phyloP scores from a whole-genome alignment of 2,797 vertebrate genomes.

The Phyllotis vaccarum region DNA sequence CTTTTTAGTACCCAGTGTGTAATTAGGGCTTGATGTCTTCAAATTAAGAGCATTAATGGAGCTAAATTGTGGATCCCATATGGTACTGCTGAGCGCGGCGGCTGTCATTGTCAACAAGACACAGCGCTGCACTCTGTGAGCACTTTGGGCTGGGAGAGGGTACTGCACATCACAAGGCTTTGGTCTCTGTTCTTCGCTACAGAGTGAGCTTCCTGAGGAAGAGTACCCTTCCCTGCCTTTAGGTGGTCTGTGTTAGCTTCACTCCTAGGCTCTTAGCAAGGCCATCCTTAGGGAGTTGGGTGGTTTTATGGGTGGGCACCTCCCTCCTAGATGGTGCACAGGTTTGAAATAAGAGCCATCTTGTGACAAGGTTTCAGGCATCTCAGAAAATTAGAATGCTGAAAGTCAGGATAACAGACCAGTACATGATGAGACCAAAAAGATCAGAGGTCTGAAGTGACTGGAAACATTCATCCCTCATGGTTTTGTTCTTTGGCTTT shows the following conservation, averaged over 20 bases:
- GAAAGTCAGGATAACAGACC: neutral
- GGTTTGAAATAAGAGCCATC: neutral
- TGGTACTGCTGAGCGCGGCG: slow-evolving; percentile 92
- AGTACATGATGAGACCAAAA: neutral
- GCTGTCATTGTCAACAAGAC: slow-evolving; percentile 90
- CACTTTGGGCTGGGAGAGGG: slow-evolving; percentile 81
- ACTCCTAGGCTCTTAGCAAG: neutral
- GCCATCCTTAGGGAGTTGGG: neutral
- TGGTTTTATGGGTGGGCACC: accelerated
- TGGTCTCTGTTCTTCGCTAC: slow-evolving; percentile 29
- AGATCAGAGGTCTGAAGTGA: neutral
- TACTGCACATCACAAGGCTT: slow-evolving; percentile 64
- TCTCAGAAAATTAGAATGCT: neutral
- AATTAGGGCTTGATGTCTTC: slow-evolving; percentile 92
- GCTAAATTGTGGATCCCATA: slow-evolving; percentile 95
- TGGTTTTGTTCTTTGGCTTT: neutral
- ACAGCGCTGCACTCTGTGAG: slow-evolving; percentile 82
- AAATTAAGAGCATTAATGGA: slow-evolving; percentile 96
- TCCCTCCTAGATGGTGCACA: accelerated
- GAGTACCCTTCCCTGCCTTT: neutral
- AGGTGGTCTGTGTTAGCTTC: accelerated
- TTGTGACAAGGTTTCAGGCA: slow-evolving; percentile 14
- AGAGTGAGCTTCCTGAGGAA: slow-evolving; percentile 39
- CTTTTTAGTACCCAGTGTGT: slow-evolving; percentile 92
- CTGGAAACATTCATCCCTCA: no score